Evolutionary conservation across 2,888 invertebrate genomes (phyloP).

Genomic region (Leucania comma): DNA sequence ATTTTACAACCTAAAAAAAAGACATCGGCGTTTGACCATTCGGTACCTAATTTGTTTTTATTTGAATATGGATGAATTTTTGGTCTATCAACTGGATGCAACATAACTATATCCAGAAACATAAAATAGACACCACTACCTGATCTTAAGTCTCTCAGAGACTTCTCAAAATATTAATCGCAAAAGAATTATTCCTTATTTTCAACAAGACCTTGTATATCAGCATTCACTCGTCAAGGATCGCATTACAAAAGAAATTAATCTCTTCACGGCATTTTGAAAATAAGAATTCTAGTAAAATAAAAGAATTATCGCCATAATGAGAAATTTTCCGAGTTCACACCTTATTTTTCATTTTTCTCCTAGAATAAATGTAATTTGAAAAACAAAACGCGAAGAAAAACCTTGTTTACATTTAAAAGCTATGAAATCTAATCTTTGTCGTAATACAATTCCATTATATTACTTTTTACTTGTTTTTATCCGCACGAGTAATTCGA

Average conservation of each 20-base stretch:
- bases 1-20: too few species aligned
- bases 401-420: constrained; percentile 9
- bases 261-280: constrained; percentile 43
- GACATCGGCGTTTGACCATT: too few species aligned
- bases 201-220: background rate
- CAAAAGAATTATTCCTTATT: background rate
- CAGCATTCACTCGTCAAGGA: constrained; percentile 22
- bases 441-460: background rate
- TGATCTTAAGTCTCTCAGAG: background rate
- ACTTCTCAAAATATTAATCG: background rate
- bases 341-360: background rate
- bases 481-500: background rate
- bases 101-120: too few species aligned
- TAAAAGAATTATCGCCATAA: constrained; percentile 30
- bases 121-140: too few species aligned
- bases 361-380: constrained; percentile 22
- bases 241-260: constrained; percentile 54
- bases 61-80: too few species aligned
- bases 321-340: constrained; percentile 28
- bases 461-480: background rate
- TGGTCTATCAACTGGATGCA: too few species aligned
- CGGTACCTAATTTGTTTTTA: too few species aligned
- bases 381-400: constrained; percentile 6
- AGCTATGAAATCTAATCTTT: background rate
- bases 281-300: constrained; percentile 26